A percentile compares a stretch with the other conserved stretches of the same genome.
Evolutionary conservation across 2,888 invertebrate species (phyloP).

Genomic region (Melipona beecheii): DNA sequence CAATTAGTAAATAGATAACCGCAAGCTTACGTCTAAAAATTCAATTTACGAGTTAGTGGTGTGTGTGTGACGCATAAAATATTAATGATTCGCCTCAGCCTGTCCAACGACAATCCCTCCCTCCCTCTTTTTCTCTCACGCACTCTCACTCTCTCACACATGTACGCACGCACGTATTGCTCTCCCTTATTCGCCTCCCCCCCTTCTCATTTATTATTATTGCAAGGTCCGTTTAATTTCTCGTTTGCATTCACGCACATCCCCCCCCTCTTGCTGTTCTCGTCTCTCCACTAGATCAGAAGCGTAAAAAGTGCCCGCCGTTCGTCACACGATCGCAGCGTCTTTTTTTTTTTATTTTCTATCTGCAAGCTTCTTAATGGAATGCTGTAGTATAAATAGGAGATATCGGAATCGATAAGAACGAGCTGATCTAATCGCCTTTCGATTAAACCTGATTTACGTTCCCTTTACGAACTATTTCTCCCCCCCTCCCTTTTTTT

Average conservation of each 20-base stretch:
- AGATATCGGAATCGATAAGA: slow-evolving; percentile 27
- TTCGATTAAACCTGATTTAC: background rate
- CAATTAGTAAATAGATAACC: slow-evolving; percentile 79
- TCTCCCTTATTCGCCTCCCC: background rate
- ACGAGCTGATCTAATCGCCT: slow-evolving; percentile 31
- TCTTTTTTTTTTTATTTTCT: slow-evolving; percentile 19
- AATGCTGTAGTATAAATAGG: slow-evolving; percentile 49
- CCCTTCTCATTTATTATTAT: slow-evolving; percentile 10
- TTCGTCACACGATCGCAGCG: slow-evolving; percentile 16
- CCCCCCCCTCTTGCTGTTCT: background rate
- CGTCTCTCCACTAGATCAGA: background rate
- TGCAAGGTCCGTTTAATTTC: slow-evolving; percentile 63
- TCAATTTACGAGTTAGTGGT: slow-evolving; percentile 65
- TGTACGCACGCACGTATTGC: background rate
- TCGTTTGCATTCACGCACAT: slow-evolving; percentile 7
- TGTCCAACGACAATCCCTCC: slow-evolving; percentile 62
- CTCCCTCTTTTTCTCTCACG: slow-evolving; percentile 1
- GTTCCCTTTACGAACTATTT: background rate
- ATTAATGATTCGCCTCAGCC: slow-evolving; percentile 66
- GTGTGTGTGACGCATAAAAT: slow-evolving; percentile 36
- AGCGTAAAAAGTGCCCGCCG: background rate
- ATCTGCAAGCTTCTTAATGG: slow-evolving; percentile 59
- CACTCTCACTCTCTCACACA: background rate
- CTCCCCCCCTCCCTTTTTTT: background rate
- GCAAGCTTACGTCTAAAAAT: slow-evolving; percentile 74